These are phyloP conservation scores for Drosophila busckii DNA, from an alignment of 1,140 invertebrate species.

Conservation along the genomic window DNA sequence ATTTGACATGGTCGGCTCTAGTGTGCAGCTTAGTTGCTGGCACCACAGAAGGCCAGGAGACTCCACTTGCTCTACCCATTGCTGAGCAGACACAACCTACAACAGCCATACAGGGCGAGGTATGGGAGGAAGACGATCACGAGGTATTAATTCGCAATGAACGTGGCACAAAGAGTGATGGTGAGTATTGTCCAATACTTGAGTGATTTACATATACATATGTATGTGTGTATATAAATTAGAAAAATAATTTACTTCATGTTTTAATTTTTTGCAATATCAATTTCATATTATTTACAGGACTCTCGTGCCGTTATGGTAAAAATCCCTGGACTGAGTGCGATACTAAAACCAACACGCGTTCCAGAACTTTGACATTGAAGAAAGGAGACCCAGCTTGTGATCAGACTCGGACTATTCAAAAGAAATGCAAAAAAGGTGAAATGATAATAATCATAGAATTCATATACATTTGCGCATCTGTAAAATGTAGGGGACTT, in stretches of 20 bases:
- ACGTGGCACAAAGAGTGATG: constrained; percentile 84
- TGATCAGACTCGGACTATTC: constrained; percentile 90
- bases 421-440: constrained; percentile 95
- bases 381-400: constrained; percentile 90
- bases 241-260: neutral
- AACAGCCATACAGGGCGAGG: constrained; percentile 79
- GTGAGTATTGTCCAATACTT: constrained; percentile 35
- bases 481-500: neutral
- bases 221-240: too few species aligned
- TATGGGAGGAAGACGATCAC: constrained; percentile 86
- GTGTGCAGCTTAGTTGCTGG: constrained; percentile 48
- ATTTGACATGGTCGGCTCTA: constrained; percentile 54
- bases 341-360: constrained; percentile 88
- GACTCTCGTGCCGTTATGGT: constrained; percentile 86
- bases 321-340: constrained; percentile 93
- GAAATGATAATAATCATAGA: constrained; percentile 36
- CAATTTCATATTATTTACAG: constrained; percentile 20
- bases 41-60: constrained; percentile 74
- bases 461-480: neutral
- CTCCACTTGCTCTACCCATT: constrained; percentile 70
- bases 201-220: too few species aligned
- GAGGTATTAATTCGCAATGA: constrained; percentile 87
- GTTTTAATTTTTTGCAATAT: constrained; percentile 50
- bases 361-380: constrained; percentile 88
- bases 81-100: constrained; percentile 73